Percentiles rank a stretch among this genome's conserved stretches.
Conservation (phyloP, 2,888 invertebrate species). For the Drosophila rellima region DNA sequence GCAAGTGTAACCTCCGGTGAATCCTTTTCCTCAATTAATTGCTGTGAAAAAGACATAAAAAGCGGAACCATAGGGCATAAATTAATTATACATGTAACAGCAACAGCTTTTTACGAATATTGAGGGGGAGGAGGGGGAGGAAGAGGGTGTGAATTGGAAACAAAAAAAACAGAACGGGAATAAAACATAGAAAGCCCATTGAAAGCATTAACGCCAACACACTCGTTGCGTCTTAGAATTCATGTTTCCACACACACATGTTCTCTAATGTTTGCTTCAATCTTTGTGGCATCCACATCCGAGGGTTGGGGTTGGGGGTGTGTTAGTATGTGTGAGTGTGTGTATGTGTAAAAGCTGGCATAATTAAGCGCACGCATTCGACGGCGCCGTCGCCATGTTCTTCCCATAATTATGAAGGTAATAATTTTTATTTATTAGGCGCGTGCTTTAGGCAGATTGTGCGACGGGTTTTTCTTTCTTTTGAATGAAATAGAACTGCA, state of each 20-base stretch:
- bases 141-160: slow-evolving; percentile 15
- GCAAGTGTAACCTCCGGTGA: slow-evolving; percentile 83
- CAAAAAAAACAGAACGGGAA: slow-evolving; percentile 53
- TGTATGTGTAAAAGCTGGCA: slow-evolving; percentile 72
- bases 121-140: background rate
- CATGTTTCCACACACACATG: slow-evolving; percentile 40
- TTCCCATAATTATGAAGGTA: slow-evolving; percentile 83
- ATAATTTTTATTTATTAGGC: slow-evolving; percentile 84
- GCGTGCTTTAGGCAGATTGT: slow-evolving; percentile 73
- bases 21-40: slow-evolving; percentile 83
- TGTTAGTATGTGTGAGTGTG: slow-evolving; percentile 33
- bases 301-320: slow-evolving; percentile 6
- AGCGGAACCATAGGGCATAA: slow-evolving; percentile 58
- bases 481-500: slow-evolving; percentile 52
- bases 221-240: slow-evolving; percentile 65
- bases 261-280: slow-evolving; percentile 35
- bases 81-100: slow-evolving; percentile 80
- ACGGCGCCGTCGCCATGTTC: slow-evolving; percentile 70
- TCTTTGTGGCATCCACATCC: slow-evolving; percentile 48
- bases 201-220: slow-evolving; percentile 79
- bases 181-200: slow-evolving; percentile 82
- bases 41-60: slow-evolving; percentile 56
- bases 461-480: slow-evolving; percentile 43
- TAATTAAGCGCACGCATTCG: slow-evolving; percentile 79
- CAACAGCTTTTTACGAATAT: slow-evolving; percentile 59